Evolutionary conservation across 2,797 vertebrate genomes (phyloP), one percentile per base, ranked within the genome.

Genomic region (Paratrypauchen microcephalus): DNA sequence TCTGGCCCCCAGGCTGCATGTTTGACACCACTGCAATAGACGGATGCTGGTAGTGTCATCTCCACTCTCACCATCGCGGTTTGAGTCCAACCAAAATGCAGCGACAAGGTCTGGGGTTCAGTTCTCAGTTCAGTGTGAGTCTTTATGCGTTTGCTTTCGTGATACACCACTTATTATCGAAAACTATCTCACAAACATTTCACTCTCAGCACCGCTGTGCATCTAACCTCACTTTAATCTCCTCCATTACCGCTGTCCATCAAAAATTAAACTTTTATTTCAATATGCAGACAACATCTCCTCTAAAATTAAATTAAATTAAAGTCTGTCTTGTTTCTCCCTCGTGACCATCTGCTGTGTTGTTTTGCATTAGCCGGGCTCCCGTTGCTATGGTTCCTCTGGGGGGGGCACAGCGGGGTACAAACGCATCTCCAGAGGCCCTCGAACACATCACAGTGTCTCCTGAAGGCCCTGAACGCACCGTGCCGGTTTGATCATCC

Each of bases 331-430:
- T 32, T 23, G 19, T 21, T 13, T 12, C 19, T 36, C 30, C 4
- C 6, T 39, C 11, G 12, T 39, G 30, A 21, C 19, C 59, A 61
- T 32, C 32, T 61, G 59, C 59, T 12, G 30, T 23, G 32, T 28
- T 59, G 18, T 32, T 62, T 62, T 41, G 60, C 60, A 62, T 62
- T 41, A 23, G 12, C n/a, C 32, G 19, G 36, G 11, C 32, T 62
- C 32, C 59, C 23, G 60, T 36, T 45, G 60, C 36, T 11, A 6
- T 23, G 19, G 59, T 36, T 41, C 28, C 58, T 60, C 18, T 32
- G 19, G 58, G 30, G 30, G 57, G 58, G 18, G 3, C 30, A 39
- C 52, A 55, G 52, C 52, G 21, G 52, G 52, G 11, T 3, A 19
- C 60, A 36, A 1, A 23, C 32, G 1, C 12, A 6, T 41, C 36